A percentile compares a stretch with the other conserved stretches of the same genome.
These are phyloP conservation scores for Ceyx melanurus DNA, from an alignment of 2,113 vertebrate genomes.

Conservation along the genomic window DNA sequence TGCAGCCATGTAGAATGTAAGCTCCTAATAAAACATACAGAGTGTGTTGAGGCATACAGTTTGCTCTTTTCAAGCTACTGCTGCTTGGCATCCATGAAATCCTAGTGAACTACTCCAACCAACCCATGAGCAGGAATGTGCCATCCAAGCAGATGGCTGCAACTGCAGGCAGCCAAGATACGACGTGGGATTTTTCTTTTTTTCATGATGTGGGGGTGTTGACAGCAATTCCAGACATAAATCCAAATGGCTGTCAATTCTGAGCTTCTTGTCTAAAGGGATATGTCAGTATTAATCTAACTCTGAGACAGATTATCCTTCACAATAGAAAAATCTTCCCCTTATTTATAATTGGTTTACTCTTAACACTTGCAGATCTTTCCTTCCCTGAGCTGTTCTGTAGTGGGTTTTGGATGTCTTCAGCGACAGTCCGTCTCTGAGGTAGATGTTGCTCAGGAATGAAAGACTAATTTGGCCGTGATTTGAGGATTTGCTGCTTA, in stretches of 20 bases:
- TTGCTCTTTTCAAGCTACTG: conserved; percentile 58
- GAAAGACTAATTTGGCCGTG: neutral
- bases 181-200: neutral
- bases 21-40: neutral
- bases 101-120: conserved; percentile 61
- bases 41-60: conserved; percentile 13
- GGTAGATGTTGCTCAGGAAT: neutral
- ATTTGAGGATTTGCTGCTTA: neutral
- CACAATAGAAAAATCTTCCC: neutral
- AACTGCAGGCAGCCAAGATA: conserved; percentile 63
- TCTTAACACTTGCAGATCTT: neutral
- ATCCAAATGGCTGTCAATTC: conserved; percentile 70
- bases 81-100: conserved; percentile 61
- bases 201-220: conserved; percentile 42
- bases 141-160: conserved; percentile 76
- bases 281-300: conserved; percentile 34
- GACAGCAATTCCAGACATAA: conserved; percentile 68
- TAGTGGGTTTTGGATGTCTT: neutral
- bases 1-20: neutral
- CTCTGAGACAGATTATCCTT: conserved; percentile 47
- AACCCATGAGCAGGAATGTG: conserved; percentile 58
- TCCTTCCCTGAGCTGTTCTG: neutral
- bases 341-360: conserved; percentile 8
- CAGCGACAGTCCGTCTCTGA: neutral
- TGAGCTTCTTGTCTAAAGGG: conserved; percentile 24